Conservation (phyloP, 2,888 invertebrate genomes). For the Merodon equestris region DNA sequence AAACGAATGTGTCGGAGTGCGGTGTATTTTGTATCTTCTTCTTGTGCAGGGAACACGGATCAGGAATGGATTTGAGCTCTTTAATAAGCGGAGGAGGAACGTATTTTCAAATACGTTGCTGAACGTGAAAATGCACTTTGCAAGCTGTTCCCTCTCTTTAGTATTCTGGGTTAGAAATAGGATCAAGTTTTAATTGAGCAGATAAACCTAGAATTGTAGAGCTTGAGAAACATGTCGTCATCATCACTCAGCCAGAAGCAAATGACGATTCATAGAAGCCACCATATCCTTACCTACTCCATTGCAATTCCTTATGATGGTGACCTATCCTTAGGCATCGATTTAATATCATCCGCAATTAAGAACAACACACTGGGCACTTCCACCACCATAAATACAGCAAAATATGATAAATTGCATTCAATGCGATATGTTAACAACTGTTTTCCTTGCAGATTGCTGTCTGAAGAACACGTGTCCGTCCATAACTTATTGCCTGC, state of each 20-base stretch:
- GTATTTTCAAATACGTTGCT: too few species aligned
- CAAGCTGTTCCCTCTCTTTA: background rate
- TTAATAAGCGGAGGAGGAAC: background rate
- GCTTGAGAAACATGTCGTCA: too few species aligned
- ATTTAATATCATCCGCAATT: slow-evolving; percentile 43
- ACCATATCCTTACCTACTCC: too few species aligned
- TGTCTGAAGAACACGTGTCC: slow-evolving; percentile 63
- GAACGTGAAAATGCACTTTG: slow-evolving; percentile 5
- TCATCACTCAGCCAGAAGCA: too few species aligned
- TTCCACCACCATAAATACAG: slow-evolving; percentile 1
- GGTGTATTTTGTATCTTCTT: background rate
- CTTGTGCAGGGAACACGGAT: too few species aligned
- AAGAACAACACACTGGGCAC: slow-evolving; percentile 27
- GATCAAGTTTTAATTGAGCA: slow-evolving; percentile 32
- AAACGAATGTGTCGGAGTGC: background rate
- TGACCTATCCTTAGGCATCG: slow-evolving; percentile 15
- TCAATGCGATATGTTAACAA: slow-evolving; percentile 60
- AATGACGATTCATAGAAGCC: too few species aligned
- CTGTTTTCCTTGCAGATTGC: slow-evolving; percentile 58
- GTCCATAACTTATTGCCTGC: slow-evolving; percentile 38
- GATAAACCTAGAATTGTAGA: too few species aligned
- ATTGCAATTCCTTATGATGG: slow-evolving; percentile 23
- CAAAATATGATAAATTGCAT: slow-evolving; percentile 62
- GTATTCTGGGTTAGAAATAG: background rate
- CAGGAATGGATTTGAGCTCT: slow-evolving; percentile 3